Evolutionary conservation across 1,140 invertebrate species (phyloP), one percentile per base, ranked within the genome.

Genomic region (Chrysomallon squamiferum): DNA sequence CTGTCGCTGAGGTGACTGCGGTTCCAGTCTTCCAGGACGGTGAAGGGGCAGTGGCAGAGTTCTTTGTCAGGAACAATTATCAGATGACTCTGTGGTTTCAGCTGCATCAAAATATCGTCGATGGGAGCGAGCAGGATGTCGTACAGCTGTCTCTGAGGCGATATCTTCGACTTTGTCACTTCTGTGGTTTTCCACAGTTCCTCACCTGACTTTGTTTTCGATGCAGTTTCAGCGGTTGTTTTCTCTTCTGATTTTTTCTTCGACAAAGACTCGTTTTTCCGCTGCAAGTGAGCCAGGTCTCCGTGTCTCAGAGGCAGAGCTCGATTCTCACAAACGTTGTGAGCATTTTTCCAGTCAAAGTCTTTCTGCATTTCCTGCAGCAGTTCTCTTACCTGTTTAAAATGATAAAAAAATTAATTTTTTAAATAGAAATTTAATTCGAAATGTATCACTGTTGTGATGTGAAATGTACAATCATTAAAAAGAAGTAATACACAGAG

Each of bases 21-120:
- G 7, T 62, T 65, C 76, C 72, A 77, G 54, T 84, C 78, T 38
- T 75, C 68, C 1, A 84, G 63, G 13, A 75, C 59, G 15, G 62
- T 65, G 69, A 84, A 84, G 9, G 82, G 80, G 49, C 79, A 82
- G n/a, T 72, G 57, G 56, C 69, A 62, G 18, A 84, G 57, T 9
- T 77, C 68, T 64, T 81, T 82, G 59, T 84, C 81, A 20, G 82
- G 82, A 33, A 84, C 68, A 11, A 84, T 74, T 3, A 82, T 68
- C n/a, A 84, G 25, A 20, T 72, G 69, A 63, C 74, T 80, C 6
- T 71, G 63, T 9, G 50, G 30, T 5, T 75, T 68, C 2, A 82
- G 59, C 64, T 76, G 72, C 30, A 68, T 65, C 5, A 84, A 62
- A 56, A 81, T 81, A 65, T 82, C 80, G 47, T 76, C 72, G 3